Conservation (phyloP, 2,888 invertebrate genomes). For the Nesidiocoris tenuis region DNA sequence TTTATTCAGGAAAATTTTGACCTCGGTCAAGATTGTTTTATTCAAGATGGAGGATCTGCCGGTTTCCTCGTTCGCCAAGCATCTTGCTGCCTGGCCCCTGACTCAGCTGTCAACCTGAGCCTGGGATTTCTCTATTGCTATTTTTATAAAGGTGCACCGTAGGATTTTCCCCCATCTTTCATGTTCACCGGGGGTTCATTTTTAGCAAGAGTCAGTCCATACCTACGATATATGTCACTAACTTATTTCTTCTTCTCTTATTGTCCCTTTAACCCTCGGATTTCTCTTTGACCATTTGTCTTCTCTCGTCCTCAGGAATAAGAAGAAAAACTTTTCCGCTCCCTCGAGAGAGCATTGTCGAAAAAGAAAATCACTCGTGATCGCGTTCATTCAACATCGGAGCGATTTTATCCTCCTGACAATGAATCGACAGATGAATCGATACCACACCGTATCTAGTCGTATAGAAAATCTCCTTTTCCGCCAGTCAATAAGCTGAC, state of each 20-base stretch:
- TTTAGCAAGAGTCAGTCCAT: not conserved
- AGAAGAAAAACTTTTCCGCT: not conserved
- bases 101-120: not conserved
- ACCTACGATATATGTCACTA: not conserved
- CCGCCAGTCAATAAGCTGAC: no score
- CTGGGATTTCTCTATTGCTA: not conserved
- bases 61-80: not conserved
- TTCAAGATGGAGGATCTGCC: not conserved
- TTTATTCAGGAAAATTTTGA: no score
- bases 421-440: not conserved
- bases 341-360: not conserved
- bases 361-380: not conserved
- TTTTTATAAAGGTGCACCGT: not conserved
- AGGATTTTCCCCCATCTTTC: not conserved
- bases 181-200: not conserved
- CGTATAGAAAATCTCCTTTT: no score
- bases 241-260: not conserved
- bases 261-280: not conserved
- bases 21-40: not conserved
- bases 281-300: not conserved
- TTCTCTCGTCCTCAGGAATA: not conserved
- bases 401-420: not conserved
- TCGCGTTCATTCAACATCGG: not conserved
- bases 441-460: not conserved
- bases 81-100: not conserved